Evolutionary conservation across 1,140 invertebrate genomes (phyloP).

Genomic region (Laupala kohalensis): DNA sequence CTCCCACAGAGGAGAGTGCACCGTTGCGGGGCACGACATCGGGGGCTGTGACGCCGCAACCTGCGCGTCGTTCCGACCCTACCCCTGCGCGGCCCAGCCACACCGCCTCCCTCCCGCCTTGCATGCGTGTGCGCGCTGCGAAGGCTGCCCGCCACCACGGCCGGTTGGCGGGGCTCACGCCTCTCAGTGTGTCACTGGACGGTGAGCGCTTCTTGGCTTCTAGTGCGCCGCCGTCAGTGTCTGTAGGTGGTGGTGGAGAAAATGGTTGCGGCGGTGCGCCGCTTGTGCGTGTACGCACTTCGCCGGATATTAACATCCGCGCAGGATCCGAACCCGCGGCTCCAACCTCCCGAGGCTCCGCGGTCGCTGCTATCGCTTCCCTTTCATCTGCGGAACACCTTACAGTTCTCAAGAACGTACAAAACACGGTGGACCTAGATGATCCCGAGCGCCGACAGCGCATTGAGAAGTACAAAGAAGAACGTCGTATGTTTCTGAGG

Average conservation of each 20-base stretch:
- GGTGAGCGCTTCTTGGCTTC: slow-evolving; percentile 47
- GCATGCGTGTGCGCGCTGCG: slow-evolving; percentile 34
- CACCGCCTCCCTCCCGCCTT: slow-evolving; percentile 32
- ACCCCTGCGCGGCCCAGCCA: background rate
- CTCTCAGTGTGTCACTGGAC: slow-evolving; percentile 57
- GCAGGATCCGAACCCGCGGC: slow-evolving; percentile 27
- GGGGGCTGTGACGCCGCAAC: background rate
- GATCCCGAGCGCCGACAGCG: slow-evolving; percentile 49
- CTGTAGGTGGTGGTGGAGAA: too few relatives aligned
- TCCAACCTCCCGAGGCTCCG: background rate
- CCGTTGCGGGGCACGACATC: background rate
- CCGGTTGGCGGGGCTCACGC: slow-evolving; percentile 14
- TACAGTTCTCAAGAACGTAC: slow-evolving; percentile 16
- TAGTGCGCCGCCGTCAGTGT: slow-evolving; percentile 37
- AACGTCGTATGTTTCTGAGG: slow-evolving; percentile 67
- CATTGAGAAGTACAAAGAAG: slow-evolving; percentile 85
- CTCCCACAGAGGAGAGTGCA: slow-evolving; percentile 9
- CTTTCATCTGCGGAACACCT: background rate
- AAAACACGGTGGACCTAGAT: slow-evolving; percentile 31
- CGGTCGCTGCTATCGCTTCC: background rate
- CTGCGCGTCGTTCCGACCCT: background rate
- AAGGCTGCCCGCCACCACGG: slow-evolving; percentile 3
- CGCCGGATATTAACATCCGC: slow-evolving; percentile 21
- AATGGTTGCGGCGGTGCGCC: slow-evolving; percentile 25
- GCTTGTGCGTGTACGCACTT: slow-evolving; percentile 26